Conservation (phyloP, 2,888 invertebrate genomes). For the Stenoptilia bipunctidactyla region DNA sequence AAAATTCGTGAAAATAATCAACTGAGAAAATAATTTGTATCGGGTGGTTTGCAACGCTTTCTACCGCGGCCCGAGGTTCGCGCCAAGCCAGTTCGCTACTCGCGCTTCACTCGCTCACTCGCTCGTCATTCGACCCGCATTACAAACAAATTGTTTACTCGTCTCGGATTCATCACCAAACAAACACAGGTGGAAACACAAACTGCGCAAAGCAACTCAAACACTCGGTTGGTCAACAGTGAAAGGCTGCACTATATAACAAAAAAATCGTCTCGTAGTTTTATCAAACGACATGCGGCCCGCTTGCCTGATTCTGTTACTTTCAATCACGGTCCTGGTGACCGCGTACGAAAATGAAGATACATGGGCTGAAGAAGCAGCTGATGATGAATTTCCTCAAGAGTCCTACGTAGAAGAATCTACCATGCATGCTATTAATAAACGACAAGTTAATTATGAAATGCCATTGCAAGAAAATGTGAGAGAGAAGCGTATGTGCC, state of each 20-base stretch:
- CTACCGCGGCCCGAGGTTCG: slow-evolving; percentile 26
- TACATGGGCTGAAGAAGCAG: slow-evolving; percentile 43
- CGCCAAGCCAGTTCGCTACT: not conserved
- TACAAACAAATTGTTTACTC: not conserved
- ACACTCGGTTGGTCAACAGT: not conserved
- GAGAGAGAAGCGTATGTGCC: slow-evolving; percentile 32
- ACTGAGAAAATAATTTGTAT: slow-evolving; percentile 33
- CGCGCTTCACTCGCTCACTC: slow-evolving; percentile 1
- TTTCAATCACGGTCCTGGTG: not conserved
- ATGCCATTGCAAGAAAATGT: slow-evolving; percentile 40
- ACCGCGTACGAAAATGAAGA: slow-evolving; percentile 35
- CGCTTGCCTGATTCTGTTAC: not conserved
- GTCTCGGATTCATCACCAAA: no score
- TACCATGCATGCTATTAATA: slow-evolving; percentile 29
- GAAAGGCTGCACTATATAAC: not conserved
- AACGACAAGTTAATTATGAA: slow-evolving; percentile 30
- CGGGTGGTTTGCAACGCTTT: slow-evolving; percentile 46
- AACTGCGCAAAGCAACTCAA: no score
- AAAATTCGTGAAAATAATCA: slow-evolving; percentile 47
- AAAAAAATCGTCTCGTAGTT: not conserved
- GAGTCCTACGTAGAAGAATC: slow-evolving; percentile 22
- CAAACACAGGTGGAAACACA: no score
- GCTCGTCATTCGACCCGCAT: not conserved
- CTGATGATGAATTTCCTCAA: slow-evolving; percentile 40
- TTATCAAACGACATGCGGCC: not conserved